Base-by-base conservation (phyloP, 2,797 vertebrate genomes). In the Diplodus sargus region DNA sequence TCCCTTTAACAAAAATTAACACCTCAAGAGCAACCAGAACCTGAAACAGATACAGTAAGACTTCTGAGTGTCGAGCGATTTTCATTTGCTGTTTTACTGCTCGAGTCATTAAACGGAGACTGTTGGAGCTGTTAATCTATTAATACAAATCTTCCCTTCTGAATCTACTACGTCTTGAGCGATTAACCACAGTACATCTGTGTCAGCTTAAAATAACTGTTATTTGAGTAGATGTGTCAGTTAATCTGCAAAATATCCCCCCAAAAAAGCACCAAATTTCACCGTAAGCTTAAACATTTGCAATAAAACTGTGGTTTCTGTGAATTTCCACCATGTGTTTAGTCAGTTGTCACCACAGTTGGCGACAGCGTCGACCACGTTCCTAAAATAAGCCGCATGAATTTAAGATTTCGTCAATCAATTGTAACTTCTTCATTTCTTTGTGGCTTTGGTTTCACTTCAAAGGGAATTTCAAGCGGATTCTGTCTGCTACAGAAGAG, bases 331-430 rank as follows among this genome's bases (percentile, higher is more conserved):
- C 23, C 14, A 11, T 28, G 8, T 25, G 11, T 57, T 16, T 17
- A 54, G 17, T 56, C 79, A 78, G 43, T 10, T 67, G 30, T 77
- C 45, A 30, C 18, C 74, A 66, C 64, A 74, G 39, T 52, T 78
- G 74, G 39, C 63, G 39, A 22, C 47, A 23, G 45, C 5, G 17
- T 28, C 3, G 0, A 59, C 48, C 68, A 65, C 10, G 60, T 85
- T 64, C 22, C 25, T 17, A 56, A 76, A 78, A 77, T 70, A 60
- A 79, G 62, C 20, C 0, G 59, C 62, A 72, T 67, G 15, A 59
- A 62, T 77, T 59, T 63, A 51, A 72, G 65, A 85, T 77, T 78
- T 43, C 72, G 76, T 80, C 71, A 78, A n/a, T 82, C 80, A 82
- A 16, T 22, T 12, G 30, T 47, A 63, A 74, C 74, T 68, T 81